Base-by-base conservation (phyloP, 1,140 invertebrate genomes). In the Macrobrachium rosenbergii region DNA sequence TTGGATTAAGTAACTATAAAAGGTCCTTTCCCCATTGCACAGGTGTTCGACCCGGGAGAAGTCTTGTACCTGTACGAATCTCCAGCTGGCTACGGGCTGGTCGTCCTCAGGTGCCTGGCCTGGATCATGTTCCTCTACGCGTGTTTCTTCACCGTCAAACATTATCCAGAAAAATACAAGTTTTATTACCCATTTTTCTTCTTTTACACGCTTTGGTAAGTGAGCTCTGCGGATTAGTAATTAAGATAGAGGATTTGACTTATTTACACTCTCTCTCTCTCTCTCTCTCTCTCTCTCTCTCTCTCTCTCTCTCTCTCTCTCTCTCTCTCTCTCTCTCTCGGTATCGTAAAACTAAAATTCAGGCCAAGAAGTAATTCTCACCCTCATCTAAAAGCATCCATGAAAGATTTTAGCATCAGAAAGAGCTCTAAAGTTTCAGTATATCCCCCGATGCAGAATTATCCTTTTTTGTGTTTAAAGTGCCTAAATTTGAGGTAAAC, bases 31-130 rank as follows among this genome's bases (percentile, higher is more conserved):
- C 19, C 72, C 59, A 2, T 19, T 16, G 2, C 67, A 8, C 79
- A 89, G 82, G 83, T 90, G 14, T 98, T 98, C 92, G 97, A 98
- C 92, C 96, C 97, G 2, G 97, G 96, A 58, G 93, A 96, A 91
- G 97, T 98, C 0, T 91, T 98, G 1, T 98, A 98, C 91, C 92
- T 97, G 52, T 98, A 97, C 90, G 97, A 98, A 92, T 97, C 96
- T 89, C 95, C 96, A 2, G 95, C 96, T 5, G 97, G 97, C 0
- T 98, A 98, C 90, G 94, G 95, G 0, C 91, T 98, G 5, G 94
- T 98, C n/a, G 93, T 94, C 14, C 91, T 98, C 37, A 94, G 96
- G 84, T 91, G 97, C 0, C 88, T 94, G 5, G 96, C 95, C 0
- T 99, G 97, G 96, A 92, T 94, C 72, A 96, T 97, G 92, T 98